Evolutionary conservation across 2,113 vertebrate genomes (phyloP), one percentile per base, ranked within the genome.

Genomic region (Hiodon tergisus): DNA sequence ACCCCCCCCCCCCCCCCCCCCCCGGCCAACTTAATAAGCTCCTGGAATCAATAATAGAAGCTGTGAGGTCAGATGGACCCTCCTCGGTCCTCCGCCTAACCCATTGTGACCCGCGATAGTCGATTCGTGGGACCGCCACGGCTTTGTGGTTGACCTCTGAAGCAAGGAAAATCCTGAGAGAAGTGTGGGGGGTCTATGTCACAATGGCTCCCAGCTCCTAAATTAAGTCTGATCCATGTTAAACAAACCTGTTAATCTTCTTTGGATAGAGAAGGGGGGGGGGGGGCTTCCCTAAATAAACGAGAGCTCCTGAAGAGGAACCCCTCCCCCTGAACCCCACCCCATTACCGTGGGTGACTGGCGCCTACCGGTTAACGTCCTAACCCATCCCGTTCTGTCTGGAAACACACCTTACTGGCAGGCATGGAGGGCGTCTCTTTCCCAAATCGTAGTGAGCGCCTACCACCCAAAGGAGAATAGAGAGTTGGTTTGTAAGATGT

Each of bases 111-210:
- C 52, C 14, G 2, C 8, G 16, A 2, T 16, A 8, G 3, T 14
- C 4, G 14, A 69, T 55, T 57, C 55, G 11, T 57, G 55, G 55
- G 55, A 57, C 55, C 6, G 2, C 52, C 54, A 52, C 13, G 31
- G 68, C 68, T 16, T 31, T 10, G 67, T 54, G 3, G 68, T 52
- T 69, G 68, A 17, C 52, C 52, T 71, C 70, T 60, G 54, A 16
- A 61, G 31, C 6, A 4, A 3, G 7, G 6, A 8, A 58, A 53
- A 47, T 55, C 16, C 3, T 48, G 11, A 59, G 47, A 16, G 62
- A 65, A 65, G 17, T 16, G 4, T 7, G 55, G 7, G 11, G 3
- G 5, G 13, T 50, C 55, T 16, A 3, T 62, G 60, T 5, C 4
- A 1, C 16, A n/a, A 8, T 17, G n/a, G 67, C 10, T 57, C 16